Evolutionary conservation across 2,888 invertebrate genomes (phyloP).

Genomic region (Nineta flava): DNA sequence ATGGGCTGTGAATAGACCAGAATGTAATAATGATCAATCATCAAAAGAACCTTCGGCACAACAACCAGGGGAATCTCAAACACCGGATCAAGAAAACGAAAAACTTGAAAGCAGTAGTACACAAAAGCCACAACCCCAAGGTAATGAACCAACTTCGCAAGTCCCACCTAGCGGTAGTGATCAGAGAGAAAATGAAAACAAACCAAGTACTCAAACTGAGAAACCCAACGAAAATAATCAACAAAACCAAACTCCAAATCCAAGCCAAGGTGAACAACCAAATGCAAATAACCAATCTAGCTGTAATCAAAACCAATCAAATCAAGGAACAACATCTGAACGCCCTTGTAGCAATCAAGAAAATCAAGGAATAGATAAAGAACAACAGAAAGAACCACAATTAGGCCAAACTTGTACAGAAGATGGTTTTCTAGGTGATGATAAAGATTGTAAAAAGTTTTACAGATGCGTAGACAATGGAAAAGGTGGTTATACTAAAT

Average conservation of each 20-base stretch:
- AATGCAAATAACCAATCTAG: constrained; percentile 8
- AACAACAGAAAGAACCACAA: constrained; percentile 5
- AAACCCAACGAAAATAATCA: no score
- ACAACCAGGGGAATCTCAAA: neutral
- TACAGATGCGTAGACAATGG: constrained; percentile 20
- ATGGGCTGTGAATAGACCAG: constrained; percentile 34
- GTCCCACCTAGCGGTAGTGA: no score
- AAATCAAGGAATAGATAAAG: constrained; percentile 2
- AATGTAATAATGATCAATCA: constrained; percentile 6
- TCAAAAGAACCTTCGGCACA: constrained; percentile 10
- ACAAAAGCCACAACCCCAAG: neutral
- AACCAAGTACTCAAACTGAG: no score
- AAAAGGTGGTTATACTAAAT: constrained; percentile 18
- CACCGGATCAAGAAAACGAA: constrained; percentile 16
- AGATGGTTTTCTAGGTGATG: constrained; percentile 21
- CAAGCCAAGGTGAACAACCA: constrained; percentile 1
- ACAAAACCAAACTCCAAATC: neutral
- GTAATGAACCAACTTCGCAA: no score
- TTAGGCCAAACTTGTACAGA: constrained; percentile 14
- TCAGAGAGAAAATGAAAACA: no score
- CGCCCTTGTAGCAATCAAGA: neutral
- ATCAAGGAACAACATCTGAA: neutral
- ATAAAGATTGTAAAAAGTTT: constrained; percentile 21
- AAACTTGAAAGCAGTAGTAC: constrained; percentile 14
- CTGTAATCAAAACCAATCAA: constrained; percentile 7